Conservation (phyloP, 1,140 invertebrate species). For the Agrilus planipennis region DNA sequence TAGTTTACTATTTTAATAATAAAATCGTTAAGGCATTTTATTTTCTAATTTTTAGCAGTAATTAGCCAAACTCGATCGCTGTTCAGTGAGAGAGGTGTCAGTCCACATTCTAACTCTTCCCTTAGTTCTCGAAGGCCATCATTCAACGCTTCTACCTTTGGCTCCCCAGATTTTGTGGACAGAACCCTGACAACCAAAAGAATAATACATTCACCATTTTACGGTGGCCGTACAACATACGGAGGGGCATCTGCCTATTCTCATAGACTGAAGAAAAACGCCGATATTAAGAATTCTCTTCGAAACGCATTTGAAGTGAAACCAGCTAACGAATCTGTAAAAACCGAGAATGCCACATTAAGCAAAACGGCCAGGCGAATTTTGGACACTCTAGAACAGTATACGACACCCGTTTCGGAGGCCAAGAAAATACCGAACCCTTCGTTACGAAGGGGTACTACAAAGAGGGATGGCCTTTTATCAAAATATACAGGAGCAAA, state of each 20-base stretch:
- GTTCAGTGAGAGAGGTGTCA: slow-evolving; percentile 17
- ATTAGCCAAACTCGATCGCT: slow-evolving; percentile 13
- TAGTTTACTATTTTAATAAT: no score
- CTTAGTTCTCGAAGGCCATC: slow-evolving; percentile 40
- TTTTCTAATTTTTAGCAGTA: slow-evolving; percentile 8
- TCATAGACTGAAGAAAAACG: slow-evolving; percentile 28
- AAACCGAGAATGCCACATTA: slow-evolving; percentile 17
- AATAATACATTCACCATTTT: slow-evolving; percentile 58
- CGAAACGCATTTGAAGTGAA: slow-evolving; percentile 35
- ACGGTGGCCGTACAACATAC: slow-evolving; percentile 65
- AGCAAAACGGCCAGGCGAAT: slow-evolving; percentile 54
- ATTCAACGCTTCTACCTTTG: slow-evolving; percentile 43
- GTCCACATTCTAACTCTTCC: slow-evolving; percentile 23
- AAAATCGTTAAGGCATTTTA: slow-evolving; percentile 1
- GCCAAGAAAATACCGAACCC: slow-evolving; percentile 53
- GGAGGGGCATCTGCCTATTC: slow-evolving; percentile 61
- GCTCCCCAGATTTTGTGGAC: slow-evolving; percentile 29
- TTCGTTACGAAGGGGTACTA: no score
- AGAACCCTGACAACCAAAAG: slow-evolving; percentile 28
- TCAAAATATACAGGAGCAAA: slow-evolving; percentile 22
- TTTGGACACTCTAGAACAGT: slow-evolving; percentile 58
- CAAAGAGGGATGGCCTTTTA: slow-evolving; percentile 11
- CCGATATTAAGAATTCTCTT: slow-evolving; percentile 11
- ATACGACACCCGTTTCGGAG: slow-evolving; percentile 58
- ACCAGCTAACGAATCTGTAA: slow-evolving; percentile 29